Percentiles rank a stretch among this genome's conserved stretches.
These are phyloP conservation scores for Drosophila bocqueti DNA, from an alignment of 1,140 invertebrate genomes.

Conservation along the genomic window DNA sequence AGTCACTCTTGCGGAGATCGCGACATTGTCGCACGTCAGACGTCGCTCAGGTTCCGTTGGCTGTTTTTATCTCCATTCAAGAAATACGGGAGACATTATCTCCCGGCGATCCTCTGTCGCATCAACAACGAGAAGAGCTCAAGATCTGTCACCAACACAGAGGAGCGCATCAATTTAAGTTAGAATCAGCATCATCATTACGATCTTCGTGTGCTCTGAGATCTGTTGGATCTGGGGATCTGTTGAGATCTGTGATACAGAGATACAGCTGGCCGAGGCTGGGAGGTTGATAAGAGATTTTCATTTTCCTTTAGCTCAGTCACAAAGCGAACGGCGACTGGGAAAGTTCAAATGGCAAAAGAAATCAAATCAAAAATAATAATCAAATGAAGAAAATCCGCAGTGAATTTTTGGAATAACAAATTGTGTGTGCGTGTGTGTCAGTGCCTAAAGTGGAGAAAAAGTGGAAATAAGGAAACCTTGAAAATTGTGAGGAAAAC, in stretches of 20 bases:
- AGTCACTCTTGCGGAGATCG: constrained; percentile 58
- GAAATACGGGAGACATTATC: constrained; percentile 66
- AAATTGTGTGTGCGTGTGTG: constrained; percentile 8
- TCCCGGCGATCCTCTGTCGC: constrained; percentile 47
- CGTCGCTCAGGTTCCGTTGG: constrained; percentile 53
- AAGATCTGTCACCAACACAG: constrained; percentile 61
- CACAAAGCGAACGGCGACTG: constrained; percentile 70
- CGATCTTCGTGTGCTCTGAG: constrained; percentile 40
- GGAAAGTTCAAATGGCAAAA: constrained; percentile 53
- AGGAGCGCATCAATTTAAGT: constrained; percentile 65
- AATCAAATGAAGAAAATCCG: constrained; percentile 6
- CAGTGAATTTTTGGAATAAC: constrained; percentile 5
- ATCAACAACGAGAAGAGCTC: constrained; percentile 50
- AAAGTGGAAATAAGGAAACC: constrained; percentile 25
- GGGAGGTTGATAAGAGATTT: constrained; percentile 67
- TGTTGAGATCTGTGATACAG: constrained; percentile 17
- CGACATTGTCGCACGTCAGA: constrained; percentile 72
- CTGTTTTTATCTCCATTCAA: constrained; percentile 65
- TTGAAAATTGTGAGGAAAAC: constrained; percentile 33
- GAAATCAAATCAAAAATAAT: not conserved
- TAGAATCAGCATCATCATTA: constrained; percentile 69
- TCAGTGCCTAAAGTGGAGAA: constrained; percentile 21
- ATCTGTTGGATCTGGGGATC: constrained; percentile 21
- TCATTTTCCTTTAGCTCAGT: constrained; percentile 59
- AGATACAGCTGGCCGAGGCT: constrained; percentile 45